A percentile compares a stretch with the other conserved stretches of the same genome.
Evolutionary conservation across 2,797 vertebrate species (phyloP).

Genomic region (Ctenopoma kingsleyae): DNA sequence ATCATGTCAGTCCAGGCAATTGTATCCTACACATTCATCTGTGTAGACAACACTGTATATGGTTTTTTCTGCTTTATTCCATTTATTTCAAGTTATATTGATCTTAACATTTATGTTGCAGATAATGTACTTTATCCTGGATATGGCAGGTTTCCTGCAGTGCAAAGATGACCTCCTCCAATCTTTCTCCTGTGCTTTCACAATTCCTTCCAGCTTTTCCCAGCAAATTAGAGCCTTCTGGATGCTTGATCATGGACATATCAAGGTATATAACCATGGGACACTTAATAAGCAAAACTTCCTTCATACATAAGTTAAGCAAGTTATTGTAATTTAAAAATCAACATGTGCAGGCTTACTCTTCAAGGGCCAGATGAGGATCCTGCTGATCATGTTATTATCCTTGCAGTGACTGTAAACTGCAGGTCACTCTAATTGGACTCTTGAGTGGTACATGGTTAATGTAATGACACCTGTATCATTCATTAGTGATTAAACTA

Average conservation of each 20-base stretch:
- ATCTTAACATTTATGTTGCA: conserved; percentile 61
- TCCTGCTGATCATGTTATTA: conserved; percentile 25
- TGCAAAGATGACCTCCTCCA: conserved; percentile 72
- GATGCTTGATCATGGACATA: conserved; percentile 73
- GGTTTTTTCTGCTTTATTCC: background rate
- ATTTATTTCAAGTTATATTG: background rate
- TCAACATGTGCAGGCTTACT: background rate
- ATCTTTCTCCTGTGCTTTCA: conserved; percentile 73
- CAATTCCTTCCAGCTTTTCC: conserved; percentile 65
- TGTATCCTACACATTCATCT: conserved; percentile 58
- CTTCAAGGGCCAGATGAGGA: conserved; percentile 20
- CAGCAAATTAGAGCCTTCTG: conserved; percentile 75
- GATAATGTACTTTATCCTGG: conserved; percentile 80
- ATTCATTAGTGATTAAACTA: background rate
- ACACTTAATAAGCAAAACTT: background rate
- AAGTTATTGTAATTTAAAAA: conserved; percentile 9
- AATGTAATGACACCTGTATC: conserved; percentile 23
- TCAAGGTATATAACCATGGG: conserved; percentile 50
- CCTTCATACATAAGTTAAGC: background rate
- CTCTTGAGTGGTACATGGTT: conserved; percentile 14
- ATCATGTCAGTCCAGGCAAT: conserved; percentile 61
- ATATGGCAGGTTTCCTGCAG: conserved; percentile 72
- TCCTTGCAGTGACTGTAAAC: too few species aligned
- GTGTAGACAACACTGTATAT: background rate
- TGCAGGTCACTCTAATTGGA: conserved; percentile 35